These are phyloP conservation scores for Muscicapa adusta DNA, from an alignment of 2,113 vertebrate species.

Conservation along the genomic window DNA sequence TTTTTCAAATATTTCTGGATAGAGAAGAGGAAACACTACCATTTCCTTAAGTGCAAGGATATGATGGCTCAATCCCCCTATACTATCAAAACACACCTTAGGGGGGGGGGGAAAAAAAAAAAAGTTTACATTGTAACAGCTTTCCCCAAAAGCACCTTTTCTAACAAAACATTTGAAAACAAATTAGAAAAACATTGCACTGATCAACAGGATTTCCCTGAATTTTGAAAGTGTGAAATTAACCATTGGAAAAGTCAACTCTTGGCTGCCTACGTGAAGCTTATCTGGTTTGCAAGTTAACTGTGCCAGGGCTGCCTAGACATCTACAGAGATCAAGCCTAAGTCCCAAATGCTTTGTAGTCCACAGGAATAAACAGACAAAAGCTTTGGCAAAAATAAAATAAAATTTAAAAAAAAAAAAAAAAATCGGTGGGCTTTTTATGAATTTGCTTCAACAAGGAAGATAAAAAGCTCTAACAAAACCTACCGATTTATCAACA, in stretches of 20 bases:
- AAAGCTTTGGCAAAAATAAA: not conserved
- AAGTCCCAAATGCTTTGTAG: not conserved
- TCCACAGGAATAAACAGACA: not conserved
- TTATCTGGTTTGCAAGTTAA: not conserved
- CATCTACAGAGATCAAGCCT: not conserved
- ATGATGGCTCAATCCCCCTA: slow-evolving; percentile 92
- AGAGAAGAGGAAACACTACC: slow-evolving; percentile 97
- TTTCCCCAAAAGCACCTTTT: not conserved
- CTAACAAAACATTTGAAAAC: not conserved
- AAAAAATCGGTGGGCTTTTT: not conserved
- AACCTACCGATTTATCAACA: slow-evolving; percentile 89
- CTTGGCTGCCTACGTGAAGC: not conserved
- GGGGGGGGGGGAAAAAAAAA: not conserved
- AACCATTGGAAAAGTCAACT: not conserved
- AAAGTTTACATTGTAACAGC: not conserved
- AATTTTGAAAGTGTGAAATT: not conserved
- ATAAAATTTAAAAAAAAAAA: not conserved
- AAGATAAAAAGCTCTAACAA: not conserved
- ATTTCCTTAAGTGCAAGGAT: slow-evolving; percentile 98
- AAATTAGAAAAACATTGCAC: not conserved
- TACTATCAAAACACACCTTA: slow-evolving; percentile 92
- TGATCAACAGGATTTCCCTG: not conserved
- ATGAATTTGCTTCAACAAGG: not conserved
- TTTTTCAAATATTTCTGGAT: slow-evolving; percentile 97
- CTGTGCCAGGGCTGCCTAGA: not conserved